A percentile compares a stretch with the other conserved stretches of the same genome.
Evolutionary conservation across 2,113 vertebrate genomes (phyloP).

Genomic region (Symphodus melops): DNA sequence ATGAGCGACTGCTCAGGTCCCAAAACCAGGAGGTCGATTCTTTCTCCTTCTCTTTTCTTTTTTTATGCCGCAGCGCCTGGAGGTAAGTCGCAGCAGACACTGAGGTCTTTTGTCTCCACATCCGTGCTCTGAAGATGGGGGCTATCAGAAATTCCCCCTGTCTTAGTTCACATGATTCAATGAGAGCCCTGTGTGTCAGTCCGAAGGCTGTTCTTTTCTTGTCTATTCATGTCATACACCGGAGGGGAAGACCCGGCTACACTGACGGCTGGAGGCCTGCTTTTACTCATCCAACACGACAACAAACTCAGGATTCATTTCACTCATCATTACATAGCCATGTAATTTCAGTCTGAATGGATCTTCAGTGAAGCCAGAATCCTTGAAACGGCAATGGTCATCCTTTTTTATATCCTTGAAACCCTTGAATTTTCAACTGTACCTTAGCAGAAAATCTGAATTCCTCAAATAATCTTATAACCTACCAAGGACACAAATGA

Average conservation of each 20-base stretch:
- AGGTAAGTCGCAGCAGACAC: constrained; percentile 92
- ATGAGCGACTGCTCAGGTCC: constrained; percentile 87
- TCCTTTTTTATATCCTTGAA: constrained; percentile 22
- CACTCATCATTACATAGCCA: constrained; percentile 59
- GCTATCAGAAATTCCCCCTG: constrained; percentile 87
- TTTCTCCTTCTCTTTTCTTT: constrained; percentile 69
- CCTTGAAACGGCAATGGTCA: constrained; percentile 22
- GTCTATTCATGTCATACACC: constrained; percentile 82
- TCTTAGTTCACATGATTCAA: constrained; percentile 89
- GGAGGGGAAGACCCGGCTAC: constrained; percentile 70
- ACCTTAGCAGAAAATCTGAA: constrained; percentile 22
- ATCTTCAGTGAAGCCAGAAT: constrained; percentile 19
- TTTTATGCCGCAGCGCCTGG: constrained; percentile 86
- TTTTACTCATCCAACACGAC: constrained; percentile 73
- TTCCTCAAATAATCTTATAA: constrained; percentile 15
- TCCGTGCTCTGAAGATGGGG: constrained; percentile 88
- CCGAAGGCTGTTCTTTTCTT: constrained; percentile 86
- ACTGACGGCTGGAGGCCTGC: constrained; percentile 67
- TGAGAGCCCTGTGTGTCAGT: constrained; percentile 87
- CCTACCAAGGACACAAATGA: neutral
- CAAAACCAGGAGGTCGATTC: constrained; percentile 87
- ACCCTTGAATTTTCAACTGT: constrained; percentile 15
- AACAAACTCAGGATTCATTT: constrained; percentile 64
- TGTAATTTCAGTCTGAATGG: constrained; percentile 31
- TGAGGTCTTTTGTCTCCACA: constrained; percentile 91